Conservation (phyloP, 2,113 vertebrate species). For the Carlito syrichta region DNA sequence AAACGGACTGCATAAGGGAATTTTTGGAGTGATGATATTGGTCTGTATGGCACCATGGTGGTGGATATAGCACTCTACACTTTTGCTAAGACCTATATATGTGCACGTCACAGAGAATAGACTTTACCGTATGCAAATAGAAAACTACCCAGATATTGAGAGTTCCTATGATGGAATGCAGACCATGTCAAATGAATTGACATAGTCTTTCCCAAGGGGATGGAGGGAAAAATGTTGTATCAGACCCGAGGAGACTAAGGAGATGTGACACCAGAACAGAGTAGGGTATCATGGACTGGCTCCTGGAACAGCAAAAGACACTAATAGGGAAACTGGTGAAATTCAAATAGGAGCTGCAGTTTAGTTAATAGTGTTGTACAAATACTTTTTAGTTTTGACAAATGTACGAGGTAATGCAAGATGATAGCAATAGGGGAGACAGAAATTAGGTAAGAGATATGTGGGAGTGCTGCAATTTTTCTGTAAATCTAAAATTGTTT, state of each 20-base stretch:
- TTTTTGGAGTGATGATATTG: neutral
- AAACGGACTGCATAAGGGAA: neutral
- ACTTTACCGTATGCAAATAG: neutral
- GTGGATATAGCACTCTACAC: neutral
- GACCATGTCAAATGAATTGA: neutral
- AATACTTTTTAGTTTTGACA: neutral
- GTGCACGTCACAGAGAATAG: neutral
- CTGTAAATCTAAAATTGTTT: slow-evolving; percentile 3
- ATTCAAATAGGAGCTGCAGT: neutral
- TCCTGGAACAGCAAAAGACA: neutral
- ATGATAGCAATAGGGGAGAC: neutral
- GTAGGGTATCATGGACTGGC: neutral
- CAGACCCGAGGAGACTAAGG: neutral
- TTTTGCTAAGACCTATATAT: neutral
- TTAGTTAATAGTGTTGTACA: neutral
- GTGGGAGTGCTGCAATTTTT: neutral
- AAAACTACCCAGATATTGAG: neutral
- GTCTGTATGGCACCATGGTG: neutral
- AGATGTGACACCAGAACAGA: neutral
- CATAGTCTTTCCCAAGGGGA: neutral
- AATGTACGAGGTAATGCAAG: neutral
- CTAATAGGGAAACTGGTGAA: neutral
- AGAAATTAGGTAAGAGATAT: neutral
- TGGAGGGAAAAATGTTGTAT: neutral
- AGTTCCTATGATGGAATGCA: neutral